Evolutionary conservation across 1,140 invertebrate genomes (phyloP).

Genomic region (Achatina immaculata): DNA sequence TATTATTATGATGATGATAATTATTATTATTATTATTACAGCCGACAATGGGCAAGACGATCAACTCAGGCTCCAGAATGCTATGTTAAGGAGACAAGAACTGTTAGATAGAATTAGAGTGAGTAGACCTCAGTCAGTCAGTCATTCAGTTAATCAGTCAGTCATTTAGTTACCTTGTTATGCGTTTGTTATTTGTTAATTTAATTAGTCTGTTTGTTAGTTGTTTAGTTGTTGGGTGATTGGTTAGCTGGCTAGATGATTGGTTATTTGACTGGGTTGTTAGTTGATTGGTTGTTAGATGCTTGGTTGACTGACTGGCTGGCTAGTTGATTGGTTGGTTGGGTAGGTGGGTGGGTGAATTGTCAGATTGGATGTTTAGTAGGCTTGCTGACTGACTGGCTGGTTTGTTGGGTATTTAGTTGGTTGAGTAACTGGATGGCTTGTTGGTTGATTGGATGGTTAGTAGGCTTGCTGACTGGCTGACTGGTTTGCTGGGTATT

Average conservation of each 20-base stretch:
- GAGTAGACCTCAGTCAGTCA: too few species aligned
- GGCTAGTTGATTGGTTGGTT: background rate
- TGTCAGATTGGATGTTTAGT: background rate
- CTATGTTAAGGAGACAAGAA: slow-evolving; percentile 63
- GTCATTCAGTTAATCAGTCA: background rate
- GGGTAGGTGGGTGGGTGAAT: background rate
- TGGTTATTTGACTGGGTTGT: too few species aligned
- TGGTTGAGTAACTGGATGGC: too few species aligned
- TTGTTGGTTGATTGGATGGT: too few species aligned
- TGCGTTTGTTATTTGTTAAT: background rate
- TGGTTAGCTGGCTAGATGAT: too few species aligned
- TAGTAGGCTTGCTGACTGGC: too few species aligned
- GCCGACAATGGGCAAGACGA: slow-evolving; percentile 55
- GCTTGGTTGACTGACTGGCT: too few species aligned
- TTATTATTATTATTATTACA: slow-evolving; percentile 20
- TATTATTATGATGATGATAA: background rate
- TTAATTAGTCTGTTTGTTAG: background rate
- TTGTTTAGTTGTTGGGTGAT: too few species aligned
- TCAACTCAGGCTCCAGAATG: slow-evolving; percentile 61
- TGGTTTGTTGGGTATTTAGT: too few species aligned
- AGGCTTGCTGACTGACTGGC: too few species aligned
- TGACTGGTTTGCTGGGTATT: too few species aligned
- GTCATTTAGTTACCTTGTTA: background rate
- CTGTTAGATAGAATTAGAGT: slow-evolving; percentile 63
- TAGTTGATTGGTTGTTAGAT: too few species aligned